These are phyloP conservation scores for Etheostoma spectabile DNA, from an alignment of 2,113 vertebrate genomes.

Conservation along the genomic window DNA sequence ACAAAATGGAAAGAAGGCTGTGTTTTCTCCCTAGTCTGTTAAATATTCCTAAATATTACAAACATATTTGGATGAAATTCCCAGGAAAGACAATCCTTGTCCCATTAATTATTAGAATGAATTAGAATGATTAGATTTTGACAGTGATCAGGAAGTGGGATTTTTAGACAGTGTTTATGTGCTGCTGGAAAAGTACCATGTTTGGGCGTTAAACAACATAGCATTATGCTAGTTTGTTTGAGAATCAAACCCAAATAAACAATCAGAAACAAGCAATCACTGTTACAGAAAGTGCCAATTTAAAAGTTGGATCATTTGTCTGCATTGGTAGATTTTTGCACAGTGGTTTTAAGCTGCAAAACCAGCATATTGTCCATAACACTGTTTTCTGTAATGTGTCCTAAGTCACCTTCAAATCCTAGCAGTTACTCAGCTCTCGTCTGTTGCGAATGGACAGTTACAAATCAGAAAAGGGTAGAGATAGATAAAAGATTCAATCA, in stretches of 20 bases:
- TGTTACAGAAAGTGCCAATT: no score
- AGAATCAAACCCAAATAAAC: neutral
- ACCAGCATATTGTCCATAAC: neutral
- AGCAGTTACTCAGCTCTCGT: neutral
- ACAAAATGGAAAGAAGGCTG: neutral
- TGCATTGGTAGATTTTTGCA: neutral
- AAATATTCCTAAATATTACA: neutral
- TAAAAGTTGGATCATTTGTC: no score
- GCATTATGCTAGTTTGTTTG: neutral
- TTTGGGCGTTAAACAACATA: neutral
- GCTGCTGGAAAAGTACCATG: neutral
- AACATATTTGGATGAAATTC: neutral
- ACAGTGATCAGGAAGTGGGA: neutral
- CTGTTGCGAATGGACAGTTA: neutral
- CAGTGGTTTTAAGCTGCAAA: neutral
- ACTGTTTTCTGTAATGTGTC: neutral
- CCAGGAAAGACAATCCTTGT: neutral
- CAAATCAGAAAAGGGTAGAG: neutral
- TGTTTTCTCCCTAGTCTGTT: neutral
- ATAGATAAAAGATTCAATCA: neutral
- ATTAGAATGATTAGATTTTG: constrained; percentile 5
- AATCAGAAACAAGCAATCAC: neutral
- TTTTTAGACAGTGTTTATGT: neutral
- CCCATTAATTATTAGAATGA: no score
- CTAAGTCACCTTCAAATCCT: constrained; percentile 10